These are phyloP conservation scores for Tetraodon nigroviridis DNA, from an alignment of 2,113 vertebrate genomes.

Conservation along the genomic window DNA sequence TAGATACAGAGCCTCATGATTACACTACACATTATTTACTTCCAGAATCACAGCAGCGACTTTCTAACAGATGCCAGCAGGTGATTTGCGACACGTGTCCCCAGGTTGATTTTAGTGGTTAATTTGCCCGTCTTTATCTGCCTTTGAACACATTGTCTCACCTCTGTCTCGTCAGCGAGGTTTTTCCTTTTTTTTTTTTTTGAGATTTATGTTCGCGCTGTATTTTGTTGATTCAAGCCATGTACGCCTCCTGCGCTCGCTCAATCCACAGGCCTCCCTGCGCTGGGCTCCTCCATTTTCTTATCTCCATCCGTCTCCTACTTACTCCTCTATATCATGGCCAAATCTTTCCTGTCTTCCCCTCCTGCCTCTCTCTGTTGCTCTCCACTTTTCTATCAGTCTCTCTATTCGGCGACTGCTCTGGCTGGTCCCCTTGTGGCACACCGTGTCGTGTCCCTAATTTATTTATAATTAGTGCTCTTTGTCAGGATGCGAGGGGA, in stretches of 20 bases:
- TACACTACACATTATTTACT: constrained; percentile 51
- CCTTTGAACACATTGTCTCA: constrained; percentile 57
- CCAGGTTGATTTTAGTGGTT: constrained; percentile 40
- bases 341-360: constrained; percentile 62
- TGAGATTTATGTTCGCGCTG: constrained; percentile 51
- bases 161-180: constrained; percentile 49
- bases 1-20: constrained; percentile 49
- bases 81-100: constrained; percentile 13
- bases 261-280: constrained; percentile 62
- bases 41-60: constrained; percentile 31
- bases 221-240: constrained; percentile 66
- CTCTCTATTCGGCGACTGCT: constrained; percentile 67
- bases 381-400: constrained; percentile 66
- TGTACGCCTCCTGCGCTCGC: constrained; percentile 36
- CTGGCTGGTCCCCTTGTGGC: constrained; percentile 72
- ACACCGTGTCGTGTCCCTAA: constrained; percentile 79
- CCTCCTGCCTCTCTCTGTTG: constrained; percentile 53
- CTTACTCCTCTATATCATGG: constrained; percentile 70
- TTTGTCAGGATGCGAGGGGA: constrained; percentile 78
- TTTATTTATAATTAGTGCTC: constrained; percentile 86
- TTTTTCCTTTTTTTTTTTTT: no score
- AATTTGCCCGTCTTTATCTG: constrained; percentile 66
- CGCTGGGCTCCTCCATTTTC: constrained; percentile 71
- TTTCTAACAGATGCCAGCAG: constrained; percentile 17
- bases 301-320: constrained; percentile 72